A percentile compares a stretch with the other conserved stretches of the same genome.
Evolutionary conservation across 2,888 invertebrate species (phyloP).

Genomic region (Chouioia cunea): DNA sequence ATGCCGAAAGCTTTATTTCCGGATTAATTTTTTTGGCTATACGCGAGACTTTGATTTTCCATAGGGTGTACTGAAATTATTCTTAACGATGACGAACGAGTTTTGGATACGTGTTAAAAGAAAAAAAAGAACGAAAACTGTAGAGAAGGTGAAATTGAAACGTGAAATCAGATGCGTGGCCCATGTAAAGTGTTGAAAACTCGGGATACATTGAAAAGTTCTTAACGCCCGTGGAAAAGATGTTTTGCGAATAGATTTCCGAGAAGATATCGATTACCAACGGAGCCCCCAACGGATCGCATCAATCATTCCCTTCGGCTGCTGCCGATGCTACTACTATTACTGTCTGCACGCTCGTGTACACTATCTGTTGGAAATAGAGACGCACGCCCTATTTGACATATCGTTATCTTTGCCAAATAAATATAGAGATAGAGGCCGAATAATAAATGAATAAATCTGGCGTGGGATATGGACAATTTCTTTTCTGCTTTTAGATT

Average conservation of each 20-base stretch:
- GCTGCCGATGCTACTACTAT: not conserved
- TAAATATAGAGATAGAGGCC: slow-evolving; percentile 43
- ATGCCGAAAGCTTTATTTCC: too few relatives aligned
- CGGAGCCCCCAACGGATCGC: slow-evolving; percentile 32
- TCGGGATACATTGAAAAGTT: slow-evolving; percentile 35
- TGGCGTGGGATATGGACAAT: slow-evolving; percentile 35
- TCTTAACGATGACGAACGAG: slow-evolving; percentile 39
- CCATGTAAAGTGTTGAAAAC: not conserved
- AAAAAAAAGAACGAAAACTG: not conserved
- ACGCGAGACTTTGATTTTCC: too few relatives aligned
- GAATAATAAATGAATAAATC: slow-evolving; percentile 49
- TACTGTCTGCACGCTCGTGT: too few relatives aligned
- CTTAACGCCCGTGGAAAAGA: slow-evolving; percentile 25
- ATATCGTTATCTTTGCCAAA: slow-evolving; percentile 46
- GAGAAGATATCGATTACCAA: slow-evolving; percentile 44
- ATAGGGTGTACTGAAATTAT: not conserved
- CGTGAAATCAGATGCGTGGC: slow-evolving; percentile 9
- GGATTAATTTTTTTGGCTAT: too few relatives aligned
- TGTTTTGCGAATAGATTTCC: slow-evolving; percentile 39
- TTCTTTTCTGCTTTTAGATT: slow-evolving; percentile 26
- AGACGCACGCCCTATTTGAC: not conserved
- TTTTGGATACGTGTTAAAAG: not conserved
- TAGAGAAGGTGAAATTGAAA: not conserved
- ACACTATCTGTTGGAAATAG: too few relatives aligned
- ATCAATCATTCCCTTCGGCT: slow-evolving; percentile 49